Evolutionary conservation across 1,140 invertebrate species (phyloP).

Genomic region (Leptestheria dahalacensis): DNA sequence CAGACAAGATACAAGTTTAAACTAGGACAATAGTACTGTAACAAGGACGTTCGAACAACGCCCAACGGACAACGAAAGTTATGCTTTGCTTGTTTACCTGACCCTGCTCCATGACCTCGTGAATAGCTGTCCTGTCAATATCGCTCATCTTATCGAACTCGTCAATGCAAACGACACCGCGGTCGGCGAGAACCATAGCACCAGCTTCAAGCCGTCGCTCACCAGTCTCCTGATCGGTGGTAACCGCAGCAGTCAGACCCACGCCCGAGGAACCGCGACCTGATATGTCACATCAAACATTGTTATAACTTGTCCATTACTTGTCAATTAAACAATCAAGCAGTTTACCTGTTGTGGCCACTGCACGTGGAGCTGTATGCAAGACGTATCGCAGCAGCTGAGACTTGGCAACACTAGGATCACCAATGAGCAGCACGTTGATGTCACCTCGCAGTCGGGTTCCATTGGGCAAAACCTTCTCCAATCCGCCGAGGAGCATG

Average conservation of each 20-base stretch:
- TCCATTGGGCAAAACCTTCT: constrained; percentile 90
- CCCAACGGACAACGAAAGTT: too few species aligned
- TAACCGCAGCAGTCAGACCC: constrained; percentile 96
- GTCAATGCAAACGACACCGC: constrained; percentile 97
- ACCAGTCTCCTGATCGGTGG: constrained; percentile 85
- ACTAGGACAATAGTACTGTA: too few species aligned
- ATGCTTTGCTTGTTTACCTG: constrained; percentile 27
- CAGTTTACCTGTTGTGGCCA: constrained; percentile 61
- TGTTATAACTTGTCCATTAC: not conserved
- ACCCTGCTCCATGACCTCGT: constrained; percentile 94
- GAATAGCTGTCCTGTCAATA: constrained; percentile 95
- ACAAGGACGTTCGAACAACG: too few species aligned
- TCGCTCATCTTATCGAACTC: constrained; percentile 99
- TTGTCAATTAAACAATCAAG: not conserved
- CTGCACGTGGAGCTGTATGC: constrained; percentile 81
- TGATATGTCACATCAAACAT: not conserved
- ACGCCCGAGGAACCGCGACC: constrained; percentile 91
- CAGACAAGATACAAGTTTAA: too few species aligned
- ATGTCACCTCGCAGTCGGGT: constrained; percentile 93
- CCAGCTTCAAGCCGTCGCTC: constrained; percentile 82
- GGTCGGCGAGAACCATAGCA: constrained; percentile 97
- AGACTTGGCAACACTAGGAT: constrained; percentile 97
- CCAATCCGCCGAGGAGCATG: constrained; percentile 83
- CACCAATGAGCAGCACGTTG: constrained; percentile 91
- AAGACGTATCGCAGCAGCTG: constrained; percentile 91